A percentile compares a stretch with the other conserved stretches of the same genome.
Conservation (phyloP, 2,113 vertebrate genomes). For the Odocoileus hemionus region DNA sequence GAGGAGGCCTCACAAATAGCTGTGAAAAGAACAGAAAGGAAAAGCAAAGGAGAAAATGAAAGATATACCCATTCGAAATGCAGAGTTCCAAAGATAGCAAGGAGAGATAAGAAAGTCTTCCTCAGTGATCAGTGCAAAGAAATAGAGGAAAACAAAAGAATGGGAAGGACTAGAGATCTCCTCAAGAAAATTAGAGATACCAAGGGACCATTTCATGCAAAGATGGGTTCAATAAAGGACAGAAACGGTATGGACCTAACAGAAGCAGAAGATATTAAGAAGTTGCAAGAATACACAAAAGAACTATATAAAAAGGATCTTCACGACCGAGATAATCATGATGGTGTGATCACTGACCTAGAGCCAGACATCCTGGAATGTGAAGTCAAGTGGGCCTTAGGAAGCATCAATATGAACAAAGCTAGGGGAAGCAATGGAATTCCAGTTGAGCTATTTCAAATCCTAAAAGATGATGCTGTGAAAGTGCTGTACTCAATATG, state of each 20-base stretch:
- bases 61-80: background rate
- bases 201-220: background rate
- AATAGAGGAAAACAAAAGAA: background rate
- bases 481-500: background rate
- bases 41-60: background rate
- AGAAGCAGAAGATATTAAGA: background rate
- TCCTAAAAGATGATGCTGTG: background rate
- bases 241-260: background rate
- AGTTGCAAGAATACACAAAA: background rate
- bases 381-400: background rate
- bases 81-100: background rate
- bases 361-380: background rate
- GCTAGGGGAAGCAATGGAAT: background rate
- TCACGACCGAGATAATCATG: fast-evolving
- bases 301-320: background rate
- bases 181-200: background rate
- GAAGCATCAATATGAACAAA: background rate
- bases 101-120: background rate
- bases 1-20: background rate
- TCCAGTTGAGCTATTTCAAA: background rate
- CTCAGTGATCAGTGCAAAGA: background rate
- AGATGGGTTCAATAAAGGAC: background rate
- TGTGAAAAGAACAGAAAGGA: background rate
- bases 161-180: background rate
- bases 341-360: background rate